Conservation (phyloP, 1,140 invertebrate species). For the Achatina immaculata region DNA sequence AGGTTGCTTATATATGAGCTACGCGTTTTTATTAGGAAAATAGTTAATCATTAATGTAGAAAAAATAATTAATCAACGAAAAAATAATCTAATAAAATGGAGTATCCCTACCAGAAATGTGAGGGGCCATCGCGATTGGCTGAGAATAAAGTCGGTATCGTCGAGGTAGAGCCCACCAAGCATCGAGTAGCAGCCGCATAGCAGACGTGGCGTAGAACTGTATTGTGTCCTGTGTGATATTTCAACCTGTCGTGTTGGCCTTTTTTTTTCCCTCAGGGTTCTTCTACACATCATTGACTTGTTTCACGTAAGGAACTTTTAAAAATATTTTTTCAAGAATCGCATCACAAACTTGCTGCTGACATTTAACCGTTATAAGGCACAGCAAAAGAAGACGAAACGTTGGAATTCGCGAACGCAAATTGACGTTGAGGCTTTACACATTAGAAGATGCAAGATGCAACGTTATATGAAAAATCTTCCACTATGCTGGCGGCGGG, state of each 20-base stretch:
- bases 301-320: neutral
- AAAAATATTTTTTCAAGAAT: neutral
- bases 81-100: too few relatives aligned
- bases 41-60: too few relatives aligned
- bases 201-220: slow-evolving; percentile 65
- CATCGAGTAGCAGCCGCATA: slow-evolving; percentile 32
- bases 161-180: too few relatives aligned
- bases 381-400: neutral
- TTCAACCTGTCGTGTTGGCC: slow-evolving; percentile 16
- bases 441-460: slow-evolving; percentile 77
- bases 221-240: slow-evolving; percentile 12
- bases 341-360: neutral
- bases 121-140: too few relatives aligned
- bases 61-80: too few relatives aligned
- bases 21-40: too few relatives aligned
- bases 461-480: slow-evolving; percentile 75
- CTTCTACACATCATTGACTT: neutral
- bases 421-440: neutral
- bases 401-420: neutral
- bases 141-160: neutral
- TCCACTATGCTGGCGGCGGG: slow-evolving; percentile 70
- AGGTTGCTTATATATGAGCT: too few relatives aligned
- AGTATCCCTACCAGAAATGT: neutral
- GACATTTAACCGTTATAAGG: slow-evolving; percentile 8
- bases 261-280: neutral